Evolutionary conservation across 2,113 vertebrate genomes (phyloP).

Genomic region (Tragelaphus strepsiceros): DNA sequence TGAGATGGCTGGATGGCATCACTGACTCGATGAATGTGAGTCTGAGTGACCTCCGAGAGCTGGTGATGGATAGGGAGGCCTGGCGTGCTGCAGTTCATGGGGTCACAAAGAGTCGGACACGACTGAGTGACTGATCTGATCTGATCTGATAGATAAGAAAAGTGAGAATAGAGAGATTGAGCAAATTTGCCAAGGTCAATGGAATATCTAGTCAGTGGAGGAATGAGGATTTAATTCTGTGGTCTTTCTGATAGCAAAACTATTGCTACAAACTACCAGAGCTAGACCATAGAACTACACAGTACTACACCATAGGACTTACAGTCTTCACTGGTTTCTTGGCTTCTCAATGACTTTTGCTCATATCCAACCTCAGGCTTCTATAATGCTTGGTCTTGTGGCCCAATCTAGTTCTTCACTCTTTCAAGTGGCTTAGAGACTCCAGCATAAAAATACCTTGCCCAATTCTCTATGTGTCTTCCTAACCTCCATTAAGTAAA

Average conservation of each 20-base stretch:
- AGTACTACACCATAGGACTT: not conserved
- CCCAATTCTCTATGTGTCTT: not conserved
- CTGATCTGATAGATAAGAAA: not conserved
- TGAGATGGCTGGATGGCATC: too few species aligned
- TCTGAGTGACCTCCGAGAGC: too few species aligned
- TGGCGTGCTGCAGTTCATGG: too few species aligned
- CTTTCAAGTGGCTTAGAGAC: not conserved
- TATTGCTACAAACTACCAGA: not conserved
- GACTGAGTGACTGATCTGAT: too few species aligned
- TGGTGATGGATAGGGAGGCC: too few species aligned
- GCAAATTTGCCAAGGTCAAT: not conserved
- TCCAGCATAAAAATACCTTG: too few species aligned
- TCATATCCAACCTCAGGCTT: not conserved
- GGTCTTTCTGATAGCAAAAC: not conserved
- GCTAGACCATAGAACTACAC: not conserved
- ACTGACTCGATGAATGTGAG: too few species aligned
- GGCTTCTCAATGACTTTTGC: not conserved
- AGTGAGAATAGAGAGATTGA: conserved; percentile 11
- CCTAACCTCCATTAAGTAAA: not conserved
- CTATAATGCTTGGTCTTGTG: not conserved
- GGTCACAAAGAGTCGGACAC: too few species aligned
- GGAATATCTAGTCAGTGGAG: not conserved
- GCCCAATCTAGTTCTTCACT: not conserved
- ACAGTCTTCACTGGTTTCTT: not conserved
- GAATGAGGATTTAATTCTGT: not conserved